These are phyloP conservation scores for Sarcophaga peregrina DNA, from an alignment of 1,140 invertebrate genomes.

Conservation along the genomic window DNA sequence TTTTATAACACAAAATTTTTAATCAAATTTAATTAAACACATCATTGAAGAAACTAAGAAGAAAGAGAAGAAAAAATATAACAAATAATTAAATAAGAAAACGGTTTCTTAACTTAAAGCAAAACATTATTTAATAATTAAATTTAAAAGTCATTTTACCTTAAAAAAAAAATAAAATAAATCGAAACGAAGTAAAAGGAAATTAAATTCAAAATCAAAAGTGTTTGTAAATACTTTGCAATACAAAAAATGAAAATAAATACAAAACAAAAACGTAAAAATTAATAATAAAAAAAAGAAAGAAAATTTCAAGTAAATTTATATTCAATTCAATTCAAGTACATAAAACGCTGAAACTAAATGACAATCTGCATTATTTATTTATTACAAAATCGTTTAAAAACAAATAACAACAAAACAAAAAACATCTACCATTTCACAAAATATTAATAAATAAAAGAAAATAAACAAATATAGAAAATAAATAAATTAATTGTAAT, in stretches of 20 bases:
- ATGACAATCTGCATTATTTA: constrained; percentile 34
- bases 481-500: neutral
- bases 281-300: constrained; percentile 13
- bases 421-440: neutral
- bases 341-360: constrained; percentile 37
- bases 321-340: constrained; percentile 19
- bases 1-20: neutral
- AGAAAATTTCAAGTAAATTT: neutral
- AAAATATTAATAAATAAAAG: neutral
- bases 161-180: neutral
- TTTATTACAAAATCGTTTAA: neutral
- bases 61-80: neutral
- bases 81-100: too few species aligned
- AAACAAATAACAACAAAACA: neutral
- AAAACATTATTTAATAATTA: neutral
- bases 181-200: too few species aligned
- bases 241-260: neutral
- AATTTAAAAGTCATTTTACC: neutral
- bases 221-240: too few species aligned
- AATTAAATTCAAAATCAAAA: too few species aligned
- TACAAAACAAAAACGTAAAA: neutral
- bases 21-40: neutral
- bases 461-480: neutral
- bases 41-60: neutral
- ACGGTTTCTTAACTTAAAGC: neutral